Percentiles rank a stretch among this genome's conserved stretches.
phyloP scores from a whole-genome alignment of 2,113 vertebrate genomes.

The Melozone crissalis region DNA sequence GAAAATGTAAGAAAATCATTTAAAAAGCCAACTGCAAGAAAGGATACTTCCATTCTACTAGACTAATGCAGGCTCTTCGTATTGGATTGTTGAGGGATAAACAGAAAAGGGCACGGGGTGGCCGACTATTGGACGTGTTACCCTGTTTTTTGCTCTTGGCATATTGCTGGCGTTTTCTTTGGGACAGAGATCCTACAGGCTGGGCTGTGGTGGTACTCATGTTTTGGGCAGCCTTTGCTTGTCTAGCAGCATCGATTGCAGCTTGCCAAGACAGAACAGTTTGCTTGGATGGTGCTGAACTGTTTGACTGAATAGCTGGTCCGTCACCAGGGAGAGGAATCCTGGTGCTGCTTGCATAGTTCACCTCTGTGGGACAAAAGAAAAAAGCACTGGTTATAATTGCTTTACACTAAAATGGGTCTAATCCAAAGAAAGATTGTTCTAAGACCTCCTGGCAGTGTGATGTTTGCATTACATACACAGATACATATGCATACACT shows the following conservation, averaged over 20 bases:
- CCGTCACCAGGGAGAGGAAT: constrained; percentile 89
- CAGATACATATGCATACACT: background rate
- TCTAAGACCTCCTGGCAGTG: background rate
- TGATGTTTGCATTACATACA: background rate
- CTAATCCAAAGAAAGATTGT: background rate
- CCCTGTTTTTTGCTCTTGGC: constrained; percentile 99
- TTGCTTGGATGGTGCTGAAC: constrained; percentile 82
- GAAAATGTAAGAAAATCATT: background rate
- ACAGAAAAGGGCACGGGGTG: constrained; percentile 95
- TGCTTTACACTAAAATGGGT: background rate
- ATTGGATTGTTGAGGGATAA: constrained; percentile 98
- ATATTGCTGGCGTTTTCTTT: constrained; percentile 99
- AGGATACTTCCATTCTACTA: constrained; percentile 99
- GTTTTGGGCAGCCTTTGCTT: constrained; percentile 91
- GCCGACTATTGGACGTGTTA: constrained; percentile 91
- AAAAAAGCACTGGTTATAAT: background rate
- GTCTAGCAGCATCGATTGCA: constrained; percentile 94
- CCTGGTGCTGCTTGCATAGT: constrained; percentile 97
- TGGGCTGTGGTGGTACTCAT: constrained; percentile 92
- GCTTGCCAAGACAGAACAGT: constrained; percentile 93
- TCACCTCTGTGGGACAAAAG: constrained; percentile 82
- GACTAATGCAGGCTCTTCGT: constrained; percentile 98
- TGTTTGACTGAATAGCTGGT: constrained; percentile 88
- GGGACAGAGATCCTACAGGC: constrained; percentile 93
- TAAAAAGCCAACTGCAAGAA: constrained; percentile 3